phyloP scores from a whole-genome alignment of 1,140 invertebrate genomes.

The Hylaeus volcanicus region DNA sequence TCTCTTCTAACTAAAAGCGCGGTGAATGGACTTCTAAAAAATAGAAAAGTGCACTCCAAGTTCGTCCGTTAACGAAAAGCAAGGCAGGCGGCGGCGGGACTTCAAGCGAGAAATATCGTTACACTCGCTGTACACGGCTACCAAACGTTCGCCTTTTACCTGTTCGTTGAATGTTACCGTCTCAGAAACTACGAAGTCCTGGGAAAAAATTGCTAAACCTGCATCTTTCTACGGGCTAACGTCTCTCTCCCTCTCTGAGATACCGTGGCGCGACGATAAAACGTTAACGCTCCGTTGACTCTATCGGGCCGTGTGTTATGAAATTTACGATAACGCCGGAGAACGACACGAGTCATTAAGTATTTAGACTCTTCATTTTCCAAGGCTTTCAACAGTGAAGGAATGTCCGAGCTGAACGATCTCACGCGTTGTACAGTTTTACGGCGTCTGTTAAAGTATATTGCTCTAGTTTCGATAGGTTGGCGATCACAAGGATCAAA shows the following conservation, averaged over 20 bases:
- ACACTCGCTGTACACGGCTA: conserved; percentile 25
- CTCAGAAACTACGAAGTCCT: conserved; percentile 49
- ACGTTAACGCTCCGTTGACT: conserved; percentile 38
- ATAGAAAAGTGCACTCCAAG: conserved; percentile 43
- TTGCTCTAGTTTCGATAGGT: background rate
- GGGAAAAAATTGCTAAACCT: conserved; percentile 18
- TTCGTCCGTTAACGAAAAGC: conserved; percentile 55
- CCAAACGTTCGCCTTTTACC: conserved; percentile 33
- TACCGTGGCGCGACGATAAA: conserved; percentile 2
- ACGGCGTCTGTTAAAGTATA: conserved; percentile 1
- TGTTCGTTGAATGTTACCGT: conserved; percentile 28
- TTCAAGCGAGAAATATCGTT: conserved; percentile 57
- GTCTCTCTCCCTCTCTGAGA: conserved; percentile 8
- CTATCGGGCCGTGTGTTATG: conserved; percentile 11
- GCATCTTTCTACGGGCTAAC: background rate
- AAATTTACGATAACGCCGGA: conserved; percentile 28
- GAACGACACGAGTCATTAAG: background rate
- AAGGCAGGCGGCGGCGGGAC: conserved; percentile 17
- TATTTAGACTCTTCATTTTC: background rate
- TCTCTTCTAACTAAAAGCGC: conserved; percentile 36
- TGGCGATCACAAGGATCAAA: conserved; percentile 18
- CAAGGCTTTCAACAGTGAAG: background rate
- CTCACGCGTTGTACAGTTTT: background rate
- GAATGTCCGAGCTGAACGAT: background rate
- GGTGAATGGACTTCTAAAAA: conserved; percentile 44